Base-by-base conservation (phyloP, 2,888 invertebrate genomes). In the Gisinianus flammeolus region DNA sequence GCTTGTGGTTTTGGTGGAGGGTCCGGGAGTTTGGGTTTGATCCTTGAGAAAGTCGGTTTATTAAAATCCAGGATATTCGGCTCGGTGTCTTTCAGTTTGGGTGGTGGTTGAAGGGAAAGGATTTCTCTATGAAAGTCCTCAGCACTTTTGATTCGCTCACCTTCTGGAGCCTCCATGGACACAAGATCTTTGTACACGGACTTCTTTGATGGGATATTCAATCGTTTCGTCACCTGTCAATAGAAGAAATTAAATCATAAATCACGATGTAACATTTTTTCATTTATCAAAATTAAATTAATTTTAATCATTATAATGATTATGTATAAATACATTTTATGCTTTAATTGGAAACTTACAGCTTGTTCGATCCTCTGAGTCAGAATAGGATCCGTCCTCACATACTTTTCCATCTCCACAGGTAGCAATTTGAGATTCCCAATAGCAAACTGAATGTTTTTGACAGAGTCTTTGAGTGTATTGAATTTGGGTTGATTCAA, bases 21-120 rank as follows among this genome's bases (percentile, higher is more conserved):
- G 6, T 62, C 76, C 4, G 76, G 76, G 24, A 76, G 26, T 22
- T 70, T 56, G 4, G 76, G 76, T 28, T 70, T 76, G 6, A 76
- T 76, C 0, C 76, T 56, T 2, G 76, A 31, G 58, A 70, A 76
- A 4, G 76, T 76, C 1, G 76, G 76, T 35, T 76, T 76, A n/a
- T 76, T 76, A 28, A 76, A 76, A 12, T 22, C 28, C 4, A 76
- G 28, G 8, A 76, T 70, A 30, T 58, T 62, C 10, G 76, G 76
- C 52, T 70, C 76, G 8, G 68, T 10, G 22, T 76, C 76, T 33
- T 69, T 76, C 4, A n/a, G 22, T 31, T 70, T 76, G 16, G 76
- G 76, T 5, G 33, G 56, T 2, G 76, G 76, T 2, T 69, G 70
- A n/a, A 33, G 68, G 10, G 69, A 3, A 22, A 30, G 22, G 8